Conservation (phyloP, 2,888 invertebrate species). For the Bugulina stolonifera region DNA sequence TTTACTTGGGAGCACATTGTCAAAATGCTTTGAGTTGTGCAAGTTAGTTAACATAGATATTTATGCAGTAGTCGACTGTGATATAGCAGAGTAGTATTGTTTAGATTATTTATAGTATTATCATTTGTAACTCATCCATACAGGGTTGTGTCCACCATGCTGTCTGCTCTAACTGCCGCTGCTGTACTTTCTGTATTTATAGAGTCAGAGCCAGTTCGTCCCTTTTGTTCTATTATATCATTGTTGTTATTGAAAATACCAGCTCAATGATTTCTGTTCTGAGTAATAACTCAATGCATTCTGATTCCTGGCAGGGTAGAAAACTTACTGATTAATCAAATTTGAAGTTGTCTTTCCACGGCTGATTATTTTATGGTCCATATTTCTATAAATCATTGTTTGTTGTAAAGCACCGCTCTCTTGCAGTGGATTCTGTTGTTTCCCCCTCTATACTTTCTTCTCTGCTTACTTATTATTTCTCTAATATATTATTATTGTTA, state of each 20-base stretch:
- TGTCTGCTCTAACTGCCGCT: no score
- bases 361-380: constrained; percentile 23
- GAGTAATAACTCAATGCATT: not conserved
- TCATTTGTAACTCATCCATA: no score
- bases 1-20: not conserved
- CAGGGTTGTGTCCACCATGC: not conserved
- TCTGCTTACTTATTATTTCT: constrained; percentile 15
- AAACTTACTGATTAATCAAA: not conserved
- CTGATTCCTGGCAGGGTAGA: not conserved
- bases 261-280: not conserved
- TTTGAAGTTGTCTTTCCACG: not conserved
- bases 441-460: not conserved
- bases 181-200: no score
- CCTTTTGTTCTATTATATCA: no score
- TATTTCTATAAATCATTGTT: not conserved
- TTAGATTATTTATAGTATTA: no score
- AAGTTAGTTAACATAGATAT: not conserved
- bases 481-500: not conserved
- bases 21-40: not conserved
- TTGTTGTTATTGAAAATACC: not conserved
- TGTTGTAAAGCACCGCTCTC: constrained; percentile 13
- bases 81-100: not conserved
- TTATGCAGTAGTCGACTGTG: not conserved
- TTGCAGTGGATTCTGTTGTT: constrained; percentile 13
- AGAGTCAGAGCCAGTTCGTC: no score